A percentile compares a stretch with the other conserved stretches of the same genome.
Evolutionary conservation across 2,113 vertebrate genomes (phyloP).

Genomic region (Centrocercus urophasianus): DNA sequence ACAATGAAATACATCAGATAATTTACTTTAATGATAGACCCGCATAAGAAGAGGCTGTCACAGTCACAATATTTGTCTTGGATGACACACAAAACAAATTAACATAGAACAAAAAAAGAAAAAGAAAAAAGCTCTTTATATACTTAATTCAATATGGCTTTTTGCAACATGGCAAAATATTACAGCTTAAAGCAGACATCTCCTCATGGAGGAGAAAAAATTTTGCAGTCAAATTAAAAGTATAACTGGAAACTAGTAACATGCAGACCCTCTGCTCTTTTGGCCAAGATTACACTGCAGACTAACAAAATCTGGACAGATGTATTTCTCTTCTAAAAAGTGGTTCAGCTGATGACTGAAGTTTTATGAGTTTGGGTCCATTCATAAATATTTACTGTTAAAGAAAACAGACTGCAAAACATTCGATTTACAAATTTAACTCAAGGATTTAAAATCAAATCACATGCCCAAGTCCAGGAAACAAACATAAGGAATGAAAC

Average conservation of each 20-base stretch:
- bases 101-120: conserved; percentile 65
- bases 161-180: conserved; percentile 88
- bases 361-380: conserved; percentile 23
- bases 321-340: conserved; percentile 22
- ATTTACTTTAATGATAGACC: conserved; percentile 80
- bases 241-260: conserved; percentile 62
- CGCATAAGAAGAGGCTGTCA: conserved; percentile 81
- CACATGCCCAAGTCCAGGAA: conserved; percentile 62
- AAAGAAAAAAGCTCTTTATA: conserved; percentile 75
- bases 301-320: conserved; percentile 56
- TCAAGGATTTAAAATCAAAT: conserved; percentile 69
- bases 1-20: conserved; percentile 66
- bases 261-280: conserved; percentile 62
- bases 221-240: conserved; percentile 86
- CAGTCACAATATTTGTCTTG: conserved; percentile 81
- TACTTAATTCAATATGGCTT: conserved; percentile 91
- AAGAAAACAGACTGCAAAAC: conserved; percentile 84
- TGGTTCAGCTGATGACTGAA: not conserved
- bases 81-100: conserved; percentile 75
- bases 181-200: conserved; percentile 88
- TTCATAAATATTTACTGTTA: conserved; percentile 50
- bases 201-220: conserved; percentile 95
- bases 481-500: conserved; percentile 55
- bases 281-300: conserved; percentile 43
- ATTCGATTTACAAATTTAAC: conserved; percentile 69